A percentile compares a stretch with the other conserved stretches of the same genome.
These are phyloP conservation scores for Lagocephalus sceleratus DNA, from an alignment of 2,797 vertebrate genomes.

Conservation along the genomic window DNA sequence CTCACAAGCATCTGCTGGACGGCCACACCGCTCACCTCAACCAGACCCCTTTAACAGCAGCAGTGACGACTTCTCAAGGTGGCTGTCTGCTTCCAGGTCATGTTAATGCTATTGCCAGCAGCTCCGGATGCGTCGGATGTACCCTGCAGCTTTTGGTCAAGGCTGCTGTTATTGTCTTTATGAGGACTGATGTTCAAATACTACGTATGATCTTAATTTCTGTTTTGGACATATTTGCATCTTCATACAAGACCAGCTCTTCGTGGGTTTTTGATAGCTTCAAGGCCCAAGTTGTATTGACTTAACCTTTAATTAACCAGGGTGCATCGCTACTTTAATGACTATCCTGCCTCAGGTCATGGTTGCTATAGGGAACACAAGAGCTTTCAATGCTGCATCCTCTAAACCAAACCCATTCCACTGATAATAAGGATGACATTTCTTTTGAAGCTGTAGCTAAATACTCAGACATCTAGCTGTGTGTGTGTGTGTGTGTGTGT, in stretches of 20 bases:
- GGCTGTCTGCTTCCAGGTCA: conserved; percentile 40
- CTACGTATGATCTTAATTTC: conserved; percentile 34
- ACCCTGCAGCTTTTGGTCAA: conserved; percentile 30
- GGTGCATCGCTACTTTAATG: conserved; percentile 45
- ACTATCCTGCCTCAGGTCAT: conserved; percentile 49
- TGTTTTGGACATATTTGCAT: conserved; percentile 28
- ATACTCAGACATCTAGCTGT: conserved; percentile 41
- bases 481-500: conserved; percentile 25
- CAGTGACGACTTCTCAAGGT: conserved; percentile 44
- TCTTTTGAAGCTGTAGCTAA: conserved; percentile 35
- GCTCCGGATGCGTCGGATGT: conserved; percentile 12
- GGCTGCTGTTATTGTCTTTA: conserved; percentile 45
- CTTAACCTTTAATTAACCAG: conserved; percentile 64
- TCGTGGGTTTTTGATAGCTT: conserved; percentile 26
- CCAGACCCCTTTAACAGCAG: conserved; percentile 45
- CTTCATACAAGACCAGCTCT: conserved; percentile 7
- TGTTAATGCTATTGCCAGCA: conserved; percentile 20
- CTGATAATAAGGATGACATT: conserved; percentile 56
- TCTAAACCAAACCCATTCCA: conserved; percentile 4
- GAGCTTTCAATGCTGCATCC: conserved; percentile 35
- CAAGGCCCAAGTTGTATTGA: conserved; percentile 53
- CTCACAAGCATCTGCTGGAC: conserved; percentile 53
- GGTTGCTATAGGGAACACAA: conserved; percentile 37
- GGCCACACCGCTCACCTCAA: conserved; percentile 46
- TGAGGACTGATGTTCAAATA: conserved; percentile 28